Percentiles rank a stretch among this genome's conserved stretches.
Conservation (phyloP, 2,888 invertebrate genomes). For the Coelopa pilipes region DNA sequence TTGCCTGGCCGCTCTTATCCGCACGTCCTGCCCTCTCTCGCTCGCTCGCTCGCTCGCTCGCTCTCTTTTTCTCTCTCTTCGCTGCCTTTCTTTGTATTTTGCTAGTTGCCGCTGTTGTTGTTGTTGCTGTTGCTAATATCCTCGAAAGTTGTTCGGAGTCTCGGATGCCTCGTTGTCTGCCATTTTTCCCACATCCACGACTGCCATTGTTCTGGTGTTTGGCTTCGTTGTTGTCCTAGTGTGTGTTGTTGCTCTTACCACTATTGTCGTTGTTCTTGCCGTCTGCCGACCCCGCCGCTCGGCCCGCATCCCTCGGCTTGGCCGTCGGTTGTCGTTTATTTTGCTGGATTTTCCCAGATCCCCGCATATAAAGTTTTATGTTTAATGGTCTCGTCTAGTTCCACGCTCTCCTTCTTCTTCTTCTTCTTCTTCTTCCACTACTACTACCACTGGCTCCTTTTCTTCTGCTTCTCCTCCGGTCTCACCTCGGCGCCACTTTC, state of each 20-base stretch:
- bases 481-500: background rate
- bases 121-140: conserved; percentile 29
- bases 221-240: too few species aligned
- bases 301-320: background rate
- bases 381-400: conserved; percentile 37
- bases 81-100: conserved; percentile 3
- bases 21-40: too few species aligned
- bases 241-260: background rate
- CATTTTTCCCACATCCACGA: background rate
- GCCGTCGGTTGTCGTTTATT: conserved; percentile 31
- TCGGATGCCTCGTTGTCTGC: conserved; percentile 29
- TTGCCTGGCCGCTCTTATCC: conserved; percentile 35
- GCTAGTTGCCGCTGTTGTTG: conserved; percentile 34
- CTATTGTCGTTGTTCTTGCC: conserved; percentile 22
- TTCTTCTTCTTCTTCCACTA: background rate
- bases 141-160: conserved; percentile 21
- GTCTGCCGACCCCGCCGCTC: background rate
- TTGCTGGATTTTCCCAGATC: conserved; percentile 28
- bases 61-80: too few species aligned
- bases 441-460: conserved; percentile 18
- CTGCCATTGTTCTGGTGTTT: too few species aligned
- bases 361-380: conserved; percentile 38
- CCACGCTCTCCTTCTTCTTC: conserved; percentile 23
- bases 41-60: background rate
- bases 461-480: background rate